Percentiles rank a stretch among this genome's conserved stretches.
These are phyloP conservation scores for Autographa gamma DNA, from an alignment of 2,888 invertebrate genomes.

Conservation along the genomic window DNA sequence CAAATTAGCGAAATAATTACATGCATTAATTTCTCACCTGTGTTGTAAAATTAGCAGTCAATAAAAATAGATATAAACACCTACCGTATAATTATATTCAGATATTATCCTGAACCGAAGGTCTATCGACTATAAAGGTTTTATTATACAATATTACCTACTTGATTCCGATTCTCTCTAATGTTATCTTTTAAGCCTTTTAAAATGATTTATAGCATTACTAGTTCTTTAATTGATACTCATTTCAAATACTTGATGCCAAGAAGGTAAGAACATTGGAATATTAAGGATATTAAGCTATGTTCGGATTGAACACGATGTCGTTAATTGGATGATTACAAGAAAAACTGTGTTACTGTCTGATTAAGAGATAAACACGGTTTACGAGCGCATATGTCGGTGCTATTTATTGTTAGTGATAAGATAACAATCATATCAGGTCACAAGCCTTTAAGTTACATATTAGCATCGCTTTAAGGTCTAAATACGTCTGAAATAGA, in stretches of 20 bases:
- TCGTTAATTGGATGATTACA: constrained; percentile 52
- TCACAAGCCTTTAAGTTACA: constrained; percentile 30
- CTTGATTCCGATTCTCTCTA: constrained; percentile 40
- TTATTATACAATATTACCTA: constrained; percentile 41
- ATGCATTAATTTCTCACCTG: constrained; percentile 20
- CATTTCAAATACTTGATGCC: constrained; percentile 39
- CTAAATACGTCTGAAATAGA: constrained; percentile 23
- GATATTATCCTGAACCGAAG: constrained; percentile 32
- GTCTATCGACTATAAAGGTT: constrained; percentile 30
- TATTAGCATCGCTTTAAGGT: constrained; percentile 22
- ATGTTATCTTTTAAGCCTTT: constrained; percentile 31
- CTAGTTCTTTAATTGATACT: constrained; percentile 47
- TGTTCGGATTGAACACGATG: constrained; percentile 37
- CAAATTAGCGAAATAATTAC: constrained; percentile 15
- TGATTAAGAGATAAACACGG: constrained; percentile 47
- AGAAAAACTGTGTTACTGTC: constrained; percentile 45
- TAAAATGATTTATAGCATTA: constrained; percentile 46
- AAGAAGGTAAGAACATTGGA: constrained; percentile 41
- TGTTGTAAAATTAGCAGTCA: constrained; percentile 22
- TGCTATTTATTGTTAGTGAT: constrained; percentile 38
- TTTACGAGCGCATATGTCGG: constrained; percentile 34
- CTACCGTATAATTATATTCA: constrained; percentile 26
- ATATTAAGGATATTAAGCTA: constrained; percentile 40
- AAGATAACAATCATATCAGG: constrained; percentile 27
- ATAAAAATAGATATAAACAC: constrained; percentile 1